These are phyloP conservation scores for Halcyon senegalensis DNA, from an alignment of 2,113 vertebrate species.

Conservation along the genomic window DNA sequence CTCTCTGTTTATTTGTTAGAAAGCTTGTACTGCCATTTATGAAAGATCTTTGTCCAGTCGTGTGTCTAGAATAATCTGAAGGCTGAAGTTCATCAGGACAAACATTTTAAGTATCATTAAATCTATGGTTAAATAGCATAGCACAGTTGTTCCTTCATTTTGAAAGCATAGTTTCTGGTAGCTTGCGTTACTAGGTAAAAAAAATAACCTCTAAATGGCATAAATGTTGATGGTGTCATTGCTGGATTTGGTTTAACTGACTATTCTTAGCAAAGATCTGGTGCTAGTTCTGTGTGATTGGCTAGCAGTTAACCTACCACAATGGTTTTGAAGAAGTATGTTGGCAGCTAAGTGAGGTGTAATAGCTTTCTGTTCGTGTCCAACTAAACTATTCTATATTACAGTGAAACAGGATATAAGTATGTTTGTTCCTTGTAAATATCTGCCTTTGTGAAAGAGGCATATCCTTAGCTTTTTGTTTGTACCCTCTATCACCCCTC, in stretches of 20 bases:
- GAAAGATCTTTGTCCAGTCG: not conserved
- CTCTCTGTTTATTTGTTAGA: not conserved
- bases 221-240: not conserved
- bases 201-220: not conserved
- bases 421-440: not conserved
- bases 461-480: not conserved
- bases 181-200: not conserved
- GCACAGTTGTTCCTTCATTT: not conserved
- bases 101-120: not conserved
- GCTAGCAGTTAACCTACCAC: not conserved
- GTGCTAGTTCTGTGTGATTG: not conserved
- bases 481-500: not conserved
- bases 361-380: not conserved
- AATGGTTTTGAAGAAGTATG: not conserved
- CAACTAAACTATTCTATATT: not conserved
- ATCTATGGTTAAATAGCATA: not conserved
- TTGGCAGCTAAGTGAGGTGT: not conserved
- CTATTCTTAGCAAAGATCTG: not conserved
- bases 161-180: not conserved
- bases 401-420: not conserved
- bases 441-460: not conserved
- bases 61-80: not conserved
- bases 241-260: not conserved
- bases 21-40: not conserved
- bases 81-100: not conserved